A percentile compares a stretch with the other conserved stretches of the same genome.
phyloP scores from a whole-genome alignment of 2,797 vertebrate species.

The Sebastes nivosus region DNA sequence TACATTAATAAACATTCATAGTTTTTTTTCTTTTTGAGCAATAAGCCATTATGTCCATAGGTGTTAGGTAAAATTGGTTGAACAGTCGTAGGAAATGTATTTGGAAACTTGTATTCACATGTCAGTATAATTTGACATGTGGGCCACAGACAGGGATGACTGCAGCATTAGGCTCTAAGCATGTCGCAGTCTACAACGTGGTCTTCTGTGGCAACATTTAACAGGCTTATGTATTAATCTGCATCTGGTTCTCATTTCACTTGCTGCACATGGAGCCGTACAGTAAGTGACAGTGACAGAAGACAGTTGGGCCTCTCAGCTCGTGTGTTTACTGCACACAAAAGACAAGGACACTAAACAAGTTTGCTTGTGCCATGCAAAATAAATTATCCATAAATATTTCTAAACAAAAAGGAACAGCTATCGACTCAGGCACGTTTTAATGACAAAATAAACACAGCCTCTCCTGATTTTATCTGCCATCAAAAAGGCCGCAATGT shows the following conservation, averaged over 20 bases:
- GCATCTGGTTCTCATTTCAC: slow-evolving; percentile 26
- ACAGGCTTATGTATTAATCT: slow-evolving; percentile 55
- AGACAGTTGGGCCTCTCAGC: background rate
- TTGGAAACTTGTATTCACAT: background rate
- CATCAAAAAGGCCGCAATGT: background rate
- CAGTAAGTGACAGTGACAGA: background rate
- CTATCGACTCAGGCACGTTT: background rate
- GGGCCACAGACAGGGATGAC: background rate
- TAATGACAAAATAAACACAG: background rate
- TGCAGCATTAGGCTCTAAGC: background rate
- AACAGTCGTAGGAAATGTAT: background rate
- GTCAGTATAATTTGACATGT: background rate
- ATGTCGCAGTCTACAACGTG: background rate
- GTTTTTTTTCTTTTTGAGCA: background rate
- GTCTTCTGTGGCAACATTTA: slow-evolving; percentile 32
- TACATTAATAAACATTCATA: background rate
- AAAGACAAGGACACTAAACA: background rate
- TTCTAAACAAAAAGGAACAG: background rate
- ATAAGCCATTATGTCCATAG: background rate
- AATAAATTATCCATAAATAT: background rate
- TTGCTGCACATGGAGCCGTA: background rate
- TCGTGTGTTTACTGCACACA: slow-evolving; percentile 1
- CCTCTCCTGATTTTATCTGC: background rate
- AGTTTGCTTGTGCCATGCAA: background rate
- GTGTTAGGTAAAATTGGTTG: background rate